Percentiles rank a stretch among this genome's conserved stretches.
phyloP scores from a whole-genome alignment of 1,140 invertebrate species.

The Lepidostoma basale region DNA sequence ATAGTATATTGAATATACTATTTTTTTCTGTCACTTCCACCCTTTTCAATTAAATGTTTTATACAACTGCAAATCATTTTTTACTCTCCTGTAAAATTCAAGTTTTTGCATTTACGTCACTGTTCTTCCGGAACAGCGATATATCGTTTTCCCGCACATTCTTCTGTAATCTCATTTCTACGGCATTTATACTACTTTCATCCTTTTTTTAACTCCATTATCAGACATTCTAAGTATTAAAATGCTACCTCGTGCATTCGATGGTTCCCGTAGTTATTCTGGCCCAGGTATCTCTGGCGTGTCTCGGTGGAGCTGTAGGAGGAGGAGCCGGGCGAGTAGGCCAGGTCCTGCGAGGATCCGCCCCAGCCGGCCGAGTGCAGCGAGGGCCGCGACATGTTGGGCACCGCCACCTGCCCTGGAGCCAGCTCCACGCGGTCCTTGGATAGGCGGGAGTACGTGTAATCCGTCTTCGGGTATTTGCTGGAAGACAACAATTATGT shows the following conservation, averaged over 20 bases:
- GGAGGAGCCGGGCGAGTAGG: constrained; percentile 6
- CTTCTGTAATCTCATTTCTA: no score
- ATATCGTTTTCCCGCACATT: no score
- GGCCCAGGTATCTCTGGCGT: constrained; percentile 46
- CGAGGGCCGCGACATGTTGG: constrained; percentile 79
- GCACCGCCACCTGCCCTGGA: constrained; percentile 77
- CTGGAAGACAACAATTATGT: constrained; percentile 53
- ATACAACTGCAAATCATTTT: no score
- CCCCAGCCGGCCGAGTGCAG: constrained; percentile 56
- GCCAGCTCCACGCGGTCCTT: constrained; percentile 76
- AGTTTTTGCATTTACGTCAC: no score
- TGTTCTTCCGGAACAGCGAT: no score
- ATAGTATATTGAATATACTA: no score
- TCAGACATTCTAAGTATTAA: no score
- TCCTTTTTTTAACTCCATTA: no score
- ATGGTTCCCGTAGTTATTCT: constrained; percentile 9
- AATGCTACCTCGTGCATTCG: constrained; percentile 21
- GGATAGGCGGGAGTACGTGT: constrained; percentile 78
- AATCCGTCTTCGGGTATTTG: constrained; percentile 82
- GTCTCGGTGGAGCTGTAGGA: constrained; percentile 44
- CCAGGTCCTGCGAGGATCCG: neutral
- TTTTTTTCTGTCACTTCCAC: no score
- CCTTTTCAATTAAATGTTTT: no score
- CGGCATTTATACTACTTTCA: no score
- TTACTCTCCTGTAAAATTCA: no score